phyloP scores from a whole-genome alignment of 2,888 invertebrate species.

The Agrypnus murinus region DNA sequence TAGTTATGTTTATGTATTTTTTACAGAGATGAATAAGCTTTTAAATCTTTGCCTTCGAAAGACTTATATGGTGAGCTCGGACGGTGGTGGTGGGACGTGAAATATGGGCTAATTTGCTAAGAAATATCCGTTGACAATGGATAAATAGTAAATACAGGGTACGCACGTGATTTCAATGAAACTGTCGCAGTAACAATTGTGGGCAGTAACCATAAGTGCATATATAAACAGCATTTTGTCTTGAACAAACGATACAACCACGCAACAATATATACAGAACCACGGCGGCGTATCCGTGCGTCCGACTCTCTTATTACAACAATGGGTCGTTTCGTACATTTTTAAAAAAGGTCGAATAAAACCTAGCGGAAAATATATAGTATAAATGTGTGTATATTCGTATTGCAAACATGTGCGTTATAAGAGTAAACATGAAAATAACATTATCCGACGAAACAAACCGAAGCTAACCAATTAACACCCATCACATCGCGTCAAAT shows the following conservation, averaged over 20 bases:
- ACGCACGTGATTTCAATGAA: slow-evolving; percentile 43
- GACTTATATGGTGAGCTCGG: background rate
- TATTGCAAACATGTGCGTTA: slow-evolving; percentile 8
- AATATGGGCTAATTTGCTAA: slow-evolving; percentile 25
- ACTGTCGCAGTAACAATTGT: slow-evolving; percentile 43
- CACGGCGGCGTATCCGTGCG: slow-evolving; percentile 1
- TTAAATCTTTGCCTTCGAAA: too few relatives aligned
- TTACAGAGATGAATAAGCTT: too few relatives aligned
- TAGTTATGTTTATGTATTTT: too few relatives aligned
- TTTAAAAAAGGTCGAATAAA: slow-evolving; percentile 21
- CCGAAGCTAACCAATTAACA: slow-evolving; percentile 43
- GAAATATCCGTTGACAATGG: slow-evolving; percentile 29
- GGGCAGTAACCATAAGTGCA: slow-evolving; percentile 37
- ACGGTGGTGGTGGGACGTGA: slow-evolving; percentile 12
- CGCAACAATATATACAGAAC: slow-evolving; percentile 1
- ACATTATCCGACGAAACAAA: slow-evolving; percentile 38
- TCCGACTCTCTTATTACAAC: slow-evolving; percentile 36
- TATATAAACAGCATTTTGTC: slow-evolving; percentile 40
- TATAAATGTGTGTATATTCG: background rate
- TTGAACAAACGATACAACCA: slow-evolving; percentile 42
- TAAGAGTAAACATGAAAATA: slow-evolving; percentile 31
- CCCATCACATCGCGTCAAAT: slow-evolving; percentile 50
- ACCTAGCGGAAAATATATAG: slow-evolving; percentile 15
- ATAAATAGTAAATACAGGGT: slow-evolving; percentile 31
- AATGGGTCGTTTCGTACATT: slow-evolving; percentile 35